Evolutionary conservation across 2,113 vertebrate species (phyloP).

Genomic region (Brachirus orientalis): DNA sequence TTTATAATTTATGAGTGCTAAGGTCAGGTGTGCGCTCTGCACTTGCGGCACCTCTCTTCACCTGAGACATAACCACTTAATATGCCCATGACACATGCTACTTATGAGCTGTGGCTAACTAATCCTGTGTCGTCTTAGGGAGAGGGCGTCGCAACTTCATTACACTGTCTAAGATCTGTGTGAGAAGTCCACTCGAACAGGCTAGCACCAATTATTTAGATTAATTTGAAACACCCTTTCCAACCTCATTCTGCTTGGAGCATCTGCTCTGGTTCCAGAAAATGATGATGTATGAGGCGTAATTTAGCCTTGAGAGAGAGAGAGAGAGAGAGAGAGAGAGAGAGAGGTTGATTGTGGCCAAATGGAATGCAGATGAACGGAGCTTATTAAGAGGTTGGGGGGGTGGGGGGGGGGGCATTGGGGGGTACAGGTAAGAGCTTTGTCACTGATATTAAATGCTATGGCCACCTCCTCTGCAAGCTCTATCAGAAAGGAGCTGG

Average conservation of each 20-base stretch:
- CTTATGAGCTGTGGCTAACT: constrained; percentile 9
- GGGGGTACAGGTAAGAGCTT: constrained; percentile 51
- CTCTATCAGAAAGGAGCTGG: constrained; percentile 11
- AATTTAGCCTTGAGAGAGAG: constrained; percentile 58
- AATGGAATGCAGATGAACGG: constrained; percentile 63
- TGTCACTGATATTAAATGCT: constrained; percentile 61
- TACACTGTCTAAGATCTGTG: constrained; percentile 46
- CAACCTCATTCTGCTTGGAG: constrained; percentile 61
- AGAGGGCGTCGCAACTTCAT: constrained; percentile 58
- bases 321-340: constrained; percentile 38
- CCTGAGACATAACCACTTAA: constrained; percentile 29
- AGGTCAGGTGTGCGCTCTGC: constrained; percentile 15
- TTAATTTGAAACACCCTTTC: constrained; percentile 69
- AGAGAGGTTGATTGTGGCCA: constrained; percentile 50
- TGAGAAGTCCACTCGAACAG: constrained; percentile 51
- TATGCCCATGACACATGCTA: constrained; percentile 13
- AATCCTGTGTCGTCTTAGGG: constrained; percentile 31
- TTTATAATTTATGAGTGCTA: constrained; percentile 63
- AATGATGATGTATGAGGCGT: constrained; percentile 72
- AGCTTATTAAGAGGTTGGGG: constrained; percentile 61
- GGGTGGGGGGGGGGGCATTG: background rate
- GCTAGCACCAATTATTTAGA: constrained; percentile 75
- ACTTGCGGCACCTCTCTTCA: constrained; percentile 14
- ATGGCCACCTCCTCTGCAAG: background rate
- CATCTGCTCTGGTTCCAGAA: constrained; percentile 66